Percentiles rank a stretch among this genome's conserved stretches.
These are phyloP conservation scores for Metellina segmentata DNA, from an alignment of 2,888 invertebrate genomes.

Conservation along the genomic window DNA sequence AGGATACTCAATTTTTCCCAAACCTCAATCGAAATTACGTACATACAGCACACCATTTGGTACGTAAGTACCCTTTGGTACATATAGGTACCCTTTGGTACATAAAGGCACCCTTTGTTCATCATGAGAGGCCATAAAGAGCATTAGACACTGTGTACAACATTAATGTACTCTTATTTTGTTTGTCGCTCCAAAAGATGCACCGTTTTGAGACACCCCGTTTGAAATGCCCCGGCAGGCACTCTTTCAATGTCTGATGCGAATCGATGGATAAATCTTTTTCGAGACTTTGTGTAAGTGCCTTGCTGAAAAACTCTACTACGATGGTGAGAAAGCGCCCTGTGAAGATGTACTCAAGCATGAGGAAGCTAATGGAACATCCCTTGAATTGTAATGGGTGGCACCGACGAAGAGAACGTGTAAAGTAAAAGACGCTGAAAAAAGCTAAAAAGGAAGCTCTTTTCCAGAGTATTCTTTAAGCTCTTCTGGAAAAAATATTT, in stretches of 20 bases:
- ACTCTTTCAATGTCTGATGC: constrained; percentile 29
- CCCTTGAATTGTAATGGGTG: constrained; percentile 47
- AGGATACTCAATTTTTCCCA: too few species aligned
- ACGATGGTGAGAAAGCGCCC: background rate
- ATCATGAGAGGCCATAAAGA: background rate
- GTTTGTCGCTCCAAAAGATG: background rate
- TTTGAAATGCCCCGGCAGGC: background rate
- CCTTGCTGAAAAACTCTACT: background rate
- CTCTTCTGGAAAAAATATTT: constrained; percentile 16
- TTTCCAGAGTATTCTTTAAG: constrained; percentile 11
- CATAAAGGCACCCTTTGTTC: too few species aligned
- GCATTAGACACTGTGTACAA: background rate
- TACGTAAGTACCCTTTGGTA: too few species aligned
- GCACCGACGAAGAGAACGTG: background rate
- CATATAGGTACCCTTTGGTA: too few species aligned
- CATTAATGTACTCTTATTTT: background rate
- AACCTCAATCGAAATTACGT: too few species aligned
- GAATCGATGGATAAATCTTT: constrained; percentile 53
- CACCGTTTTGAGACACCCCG: background rate
- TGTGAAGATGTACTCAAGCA: constrained; percentile 40
- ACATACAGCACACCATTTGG: too few species aligned
- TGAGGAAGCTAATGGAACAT: constrained; percentile 45
- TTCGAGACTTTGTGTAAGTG: constrained; percentile 31
- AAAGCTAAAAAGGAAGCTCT: background rate
- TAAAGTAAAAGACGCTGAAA: constrained; percentile 17